Percentiles rank a stretch among this genome's conserved stretches.
Conservation (phyloP, 2,888 invertebrate species). For the Theodoxus fluviatilis region DNA sequence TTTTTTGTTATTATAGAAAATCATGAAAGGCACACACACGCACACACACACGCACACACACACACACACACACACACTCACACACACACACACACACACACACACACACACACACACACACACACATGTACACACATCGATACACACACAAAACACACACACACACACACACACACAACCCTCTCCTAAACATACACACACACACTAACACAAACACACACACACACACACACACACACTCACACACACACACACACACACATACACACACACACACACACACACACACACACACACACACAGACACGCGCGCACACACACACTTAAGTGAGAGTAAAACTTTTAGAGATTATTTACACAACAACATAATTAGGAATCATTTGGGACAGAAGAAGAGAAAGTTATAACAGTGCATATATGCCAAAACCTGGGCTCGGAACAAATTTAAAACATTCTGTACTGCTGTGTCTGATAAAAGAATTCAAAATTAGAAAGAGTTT, state of each 20-base stretch:
- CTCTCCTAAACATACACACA: background rate
- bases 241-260: conserved; percentile 14
- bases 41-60: background rate
- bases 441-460: background rate
- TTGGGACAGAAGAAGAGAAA: background rate
- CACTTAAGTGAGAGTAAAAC: too few species aligned
- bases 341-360: too few species aligned
- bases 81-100: conserved; percentile 1
- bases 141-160: too few species aligned
- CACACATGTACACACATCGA: background rate
- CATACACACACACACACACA: background rate
- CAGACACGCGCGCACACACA: too few species aligned
- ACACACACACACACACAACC: conserved; percentile 1
- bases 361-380: background rate
- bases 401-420: background rate
- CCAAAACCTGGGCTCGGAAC: background rate
- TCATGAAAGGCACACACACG: background rate
- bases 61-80: conserved; percentile 13
- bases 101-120: background rate
- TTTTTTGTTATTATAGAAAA: too few species aligned
- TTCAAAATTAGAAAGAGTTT: background rate
- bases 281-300: background rate
- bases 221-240: background rate
- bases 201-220: background rate
- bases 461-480: background rate